Base-by-base conservation (phyloP, 2,888 invertebrate species). In the Ellobium chinense region DNA sequence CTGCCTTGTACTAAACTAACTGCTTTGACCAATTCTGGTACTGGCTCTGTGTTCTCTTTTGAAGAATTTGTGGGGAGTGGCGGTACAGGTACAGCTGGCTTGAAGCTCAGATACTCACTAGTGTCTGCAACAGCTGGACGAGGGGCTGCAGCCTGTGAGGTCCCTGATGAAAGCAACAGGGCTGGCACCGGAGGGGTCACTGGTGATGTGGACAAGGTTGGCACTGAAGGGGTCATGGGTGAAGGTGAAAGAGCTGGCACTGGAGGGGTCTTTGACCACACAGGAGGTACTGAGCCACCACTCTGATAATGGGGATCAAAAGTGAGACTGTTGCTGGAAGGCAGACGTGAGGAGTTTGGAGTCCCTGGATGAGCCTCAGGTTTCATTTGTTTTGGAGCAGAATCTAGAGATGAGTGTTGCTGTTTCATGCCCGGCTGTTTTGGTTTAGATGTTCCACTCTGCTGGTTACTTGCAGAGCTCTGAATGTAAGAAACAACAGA, bases 101-200 rank as follows among this genome's bases (percentile, higher is more conserved):
- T 60, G 60, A 14, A 36, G 5, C 46, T 72, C 37, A 72, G 7
- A 37, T 72, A 72, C 12, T 72, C 72, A 37, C 29, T 72, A 14
- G 24, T 34, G 56, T 60, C 37, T 3, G 46, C 34, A 34, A 34
- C 58, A n/a, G 24, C 56, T 34, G 56, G 56, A 14, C 18, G 46
- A 18, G 46, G 46, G 9, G 18, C 46, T 46, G 46, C 46, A 46
- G 46, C 9, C 18, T 12, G 46, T n/a, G n/a, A n/a, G n/a, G n/a
- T n/a, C n/a, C n/a, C 34, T 34, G 56, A n/a, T 31, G 56, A 56
- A 56, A 2, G 9, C 14, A 34, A 2, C 31, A 56, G 70, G 29
- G 34, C 24, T 27, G 56, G 56, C 46, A 46, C 9, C 14, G 1
- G 46, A 27, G 39, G 46, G 9, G 21, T 36, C 14, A 36, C 29